Percentiles rank a stretch among this genome's conserved stretches.
Evolutionary conservation across 2,113 vertebrate genomes (phyloP).

Genomic region (Elgaria multicarinata): DNA sequence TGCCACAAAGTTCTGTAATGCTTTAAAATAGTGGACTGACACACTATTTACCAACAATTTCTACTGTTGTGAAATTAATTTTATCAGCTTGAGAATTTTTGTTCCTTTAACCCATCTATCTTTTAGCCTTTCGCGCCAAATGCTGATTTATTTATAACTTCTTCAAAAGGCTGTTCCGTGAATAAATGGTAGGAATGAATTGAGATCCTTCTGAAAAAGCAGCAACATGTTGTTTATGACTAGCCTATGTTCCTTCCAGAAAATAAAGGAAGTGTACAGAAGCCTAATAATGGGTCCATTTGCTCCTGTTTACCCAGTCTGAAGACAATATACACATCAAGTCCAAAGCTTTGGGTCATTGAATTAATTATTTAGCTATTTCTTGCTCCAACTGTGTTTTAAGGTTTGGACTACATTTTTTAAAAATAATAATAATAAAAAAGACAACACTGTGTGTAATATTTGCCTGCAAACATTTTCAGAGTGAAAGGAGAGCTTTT

Average conservation of each 20-base stretch:
- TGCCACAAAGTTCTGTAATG: background rate
- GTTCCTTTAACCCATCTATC: constrained; percentile 8
- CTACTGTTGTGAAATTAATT: background rate
- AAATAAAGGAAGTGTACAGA: constrained; percentile 28
- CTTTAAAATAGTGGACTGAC: background rate
- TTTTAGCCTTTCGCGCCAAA: constrained; percentile 6
- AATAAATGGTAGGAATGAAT: background rate
- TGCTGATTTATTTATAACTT: constrained; percentile 32
- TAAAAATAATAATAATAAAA: no score
- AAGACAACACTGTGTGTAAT: background rate
- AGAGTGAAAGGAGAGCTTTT: background rate
- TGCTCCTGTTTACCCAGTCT: constrained; percentile 20
- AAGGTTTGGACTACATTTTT: background rate
- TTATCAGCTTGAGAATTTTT: background rate
- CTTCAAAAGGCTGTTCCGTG: constrained; percentile 10
- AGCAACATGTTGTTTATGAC: background rate
- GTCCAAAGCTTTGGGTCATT: background rate
- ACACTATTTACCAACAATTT: background rate
- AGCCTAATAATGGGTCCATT: constrained; percentile 32
- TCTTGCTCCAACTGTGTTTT: constrained; percentile 26
- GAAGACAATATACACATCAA: constrained; percentile 8
- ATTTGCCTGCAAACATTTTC: background rate
- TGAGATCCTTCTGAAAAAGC: constrained; percentile 42
- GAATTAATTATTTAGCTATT: constrained; percentile 36
- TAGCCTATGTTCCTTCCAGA: constrained; percentile 28